phyloP scores from a whole-genome alignment of 2,797 vertebrate genomes.

The Intellagama lesueurii region DNA sequence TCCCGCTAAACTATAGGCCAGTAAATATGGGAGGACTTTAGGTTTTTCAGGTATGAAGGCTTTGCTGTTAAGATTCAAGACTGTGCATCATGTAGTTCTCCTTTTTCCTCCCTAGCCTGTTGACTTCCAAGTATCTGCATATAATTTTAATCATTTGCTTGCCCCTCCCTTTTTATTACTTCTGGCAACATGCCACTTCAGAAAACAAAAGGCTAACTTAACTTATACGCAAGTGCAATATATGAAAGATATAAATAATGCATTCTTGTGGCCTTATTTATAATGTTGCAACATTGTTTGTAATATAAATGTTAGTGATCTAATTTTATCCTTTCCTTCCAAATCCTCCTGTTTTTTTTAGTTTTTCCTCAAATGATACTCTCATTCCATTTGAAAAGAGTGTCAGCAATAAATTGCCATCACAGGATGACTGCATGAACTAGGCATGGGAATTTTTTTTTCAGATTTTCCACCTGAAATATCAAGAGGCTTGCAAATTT shows the following conservation, averaged over 20 bases:
- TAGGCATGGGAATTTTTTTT: too few species aligned
- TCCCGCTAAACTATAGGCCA: constrained; percentile 32
- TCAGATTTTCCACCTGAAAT: too few species aligned
- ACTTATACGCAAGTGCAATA: constrained; percentile 77
- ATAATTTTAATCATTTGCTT: constrained; percentile 28
- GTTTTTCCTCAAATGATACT: constrained; percentile 23
- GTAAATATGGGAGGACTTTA: constrained; percentile 63
- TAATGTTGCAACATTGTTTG: constrained; percentile 77
- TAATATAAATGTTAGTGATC: constrained; percentile 70
- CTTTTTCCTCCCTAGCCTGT: constrained; percentile 30
- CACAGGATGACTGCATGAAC: too few species aligned
- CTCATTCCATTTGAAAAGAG: neutral
- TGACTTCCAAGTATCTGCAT: constrained; percentile 30
- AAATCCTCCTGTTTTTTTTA: constrained; percentile 29
- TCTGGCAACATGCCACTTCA: constrained; percentile 65
- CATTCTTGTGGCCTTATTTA: constrained; percentile 79
- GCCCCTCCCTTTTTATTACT: constrained; percentile 44
- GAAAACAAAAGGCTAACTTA: constrained; percentile 72
- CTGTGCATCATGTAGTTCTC: neutral
- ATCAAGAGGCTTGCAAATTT: too few species aligned
- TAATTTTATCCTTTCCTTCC: constrained; percentile 74
- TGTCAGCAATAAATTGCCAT: neutral
- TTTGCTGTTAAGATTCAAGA: constrained; percentile 34
- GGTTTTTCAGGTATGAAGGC: constrained; percentile 38
- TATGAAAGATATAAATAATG: constrained; percentile 85